Conservation (phyloP, 1,140 invertebrate species). For the Leptonema lineaticorne region DNA sequence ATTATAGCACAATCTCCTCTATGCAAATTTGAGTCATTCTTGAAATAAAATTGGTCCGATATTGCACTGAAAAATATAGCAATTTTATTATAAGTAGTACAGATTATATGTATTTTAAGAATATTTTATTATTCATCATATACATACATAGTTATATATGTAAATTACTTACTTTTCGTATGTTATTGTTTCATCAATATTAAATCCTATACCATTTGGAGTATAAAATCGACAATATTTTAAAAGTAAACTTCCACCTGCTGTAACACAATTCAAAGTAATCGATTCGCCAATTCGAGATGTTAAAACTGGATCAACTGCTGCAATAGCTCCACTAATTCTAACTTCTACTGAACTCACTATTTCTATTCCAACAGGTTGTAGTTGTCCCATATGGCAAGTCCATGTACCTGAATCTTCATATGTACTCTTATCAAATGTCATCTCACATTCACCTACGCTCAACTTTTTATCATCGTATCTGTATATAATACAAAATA, state of each 20-base stretch:
- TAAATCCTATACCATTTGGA: conserved; percentile 30
- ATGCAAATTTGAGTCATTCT: conserved; percentile 15
- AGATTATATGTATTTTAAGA: too few species aligned
- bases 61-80: conserved; percentile 27
- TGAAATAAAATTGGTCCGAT: conserved; percentile 32
- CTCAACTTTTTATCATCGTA: conserved; percentile 48
- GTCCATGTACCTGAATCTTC: conserved; percentile 48
- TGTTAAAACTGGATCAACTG: conserved; percentile 43
- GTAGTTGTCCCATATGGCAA: conserved; percentile 50
- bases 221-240: conserved; percentile 48
- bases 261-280: conserved; percentile 48
- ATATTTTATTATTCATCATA: background rate
- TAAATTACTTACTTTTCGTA: conserved; percentile 30
- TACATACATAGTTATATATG: background rate
- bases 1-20: conserved; percentile 36
- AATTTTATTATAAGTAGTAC: too few species aligned
- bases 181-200: conserved; percentile 31
- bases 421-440: conserved; percentile 43
- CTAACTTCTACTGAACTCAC: conserved; percentile 44
- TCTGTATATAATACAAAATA: conserved; percentile 38
- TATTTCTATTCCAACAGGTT: conserved; percentile 46
- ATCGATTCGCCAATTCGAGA: conserved; percentile 39
- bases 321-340: conserved; percentile 49
- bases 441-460: conserved; percentile 50
- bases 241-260: conserved; percentile 46